Conservation (phyloP, 2,888 invertebrate species). For the Chymomyza caudatula region DNA sequence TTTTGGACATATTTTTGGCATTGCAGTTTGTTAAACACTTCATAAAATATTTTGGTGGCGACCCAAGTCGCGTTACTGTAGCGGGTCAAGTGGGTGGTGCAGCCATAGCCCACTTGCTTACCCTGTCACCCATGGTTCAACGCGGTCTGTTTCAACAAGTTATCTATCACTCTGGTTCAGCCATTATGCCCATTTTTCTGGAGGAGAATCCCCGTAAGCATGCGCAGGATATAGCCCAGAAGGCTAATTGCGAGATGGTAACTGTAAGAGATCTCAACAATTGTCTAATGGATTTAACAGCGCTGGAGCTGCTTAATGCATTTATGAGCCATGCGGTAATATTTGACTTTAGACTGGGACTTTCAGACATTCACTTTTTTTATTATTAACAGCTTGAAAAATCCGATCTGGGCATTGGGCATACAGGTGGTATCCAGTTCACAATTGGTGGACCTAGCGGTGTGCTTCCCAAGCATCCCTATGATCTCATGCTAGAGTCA, state of each 20-base stretch:
- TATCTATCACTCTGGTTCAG: constrained; percentile 80
- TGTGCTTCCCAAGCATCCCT: constrained; percentile 74
- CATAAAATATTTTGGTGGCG: constrained; percentile 79
- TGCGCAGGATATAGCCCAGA: constrained; percentile 75
- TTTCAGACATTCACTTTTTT: not conserved
- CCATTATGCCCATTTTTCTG: constrained; percentile 79
- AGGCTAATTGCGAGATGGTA: constrained; percentile 68
- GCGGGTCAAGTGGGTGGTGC: constrained; percentile 81
- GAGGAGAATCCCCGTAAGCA: constrained; percentile 77
- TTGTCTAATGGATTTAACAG: constrained; percentile 70
- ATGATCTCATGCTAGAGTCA: constrained; percentile 65
- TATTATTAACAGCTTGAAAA: constrained; percentile 57
- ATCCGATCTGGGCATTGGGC: constrained; percentile 69
- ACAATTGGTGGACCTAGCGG: constrained; percentile 76
- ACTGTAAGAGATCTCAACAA: constrained; percentile 68
- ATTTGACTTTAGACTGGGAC: not conserved
- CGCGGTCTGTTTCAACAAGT: constrained; percentile 79
- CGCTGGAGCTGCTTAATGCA: constrained; percentile 64
- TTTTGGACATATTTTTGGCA: constrained; percentile 79
- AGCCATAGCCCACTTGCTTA: constrained; percentile 78
- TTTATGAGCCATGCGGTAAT: constrained; percentile 74
- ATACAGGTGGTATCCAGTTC: constrained; percentile 75
- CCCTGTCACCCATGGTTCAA: constrained; percentile 77
- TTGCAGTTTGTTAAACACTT: constrained; percentile 79
- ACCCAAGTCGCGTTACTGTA: constrained; percentile 78